Percentiles rank a stretch among this genome's conserved stretches.
Evolutionary conservation across 1,140 invertebrate species (phyloP).

Genomic region (Drosophila guanche): DNA sequence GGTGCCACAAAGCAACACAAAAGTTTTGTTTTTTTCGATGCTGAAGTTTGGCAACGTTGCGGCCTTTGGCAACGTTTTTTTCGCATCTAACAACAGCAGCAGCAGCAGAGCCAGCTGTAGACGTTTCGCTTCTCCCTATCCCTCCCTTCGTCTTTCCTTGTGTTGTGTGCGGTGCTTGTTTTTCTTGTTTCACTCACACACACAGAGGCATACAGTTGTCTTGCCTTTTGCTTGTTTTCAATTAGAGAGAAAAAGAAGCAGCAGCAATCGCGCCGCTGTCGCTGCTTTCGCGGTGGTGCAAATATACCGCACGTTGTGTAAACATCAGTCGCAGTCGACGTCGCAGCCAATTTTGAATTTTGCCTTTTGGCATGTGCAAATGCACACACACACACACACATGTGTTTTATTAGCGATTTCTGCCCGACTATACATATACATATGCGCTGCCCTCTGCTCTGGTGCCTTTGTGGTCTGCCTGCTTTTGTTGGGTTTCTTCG

Average conservation of each 20-base stretch:
- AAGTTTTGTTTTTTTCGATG: slow-evolving; percentile 29
- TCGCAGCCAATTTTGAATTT: slow-evolving; percentile 54
- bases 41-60: slow-evolving; percentile 69
- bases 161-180: slow-evolving; percentile 49
- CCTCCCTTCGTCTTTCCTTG: too few relatives aligned
- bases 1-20: slow-evolving; percentile 52
- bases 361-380: slow-evolving; percentile 8
- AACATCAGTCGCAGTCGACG: slow-evolving; percentile 58
- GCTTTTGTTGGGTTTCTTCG: slow-evolving; percentile 58
- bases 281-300: slow-evolving; percentile 42
- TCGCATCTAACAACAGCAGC: slow-evolving; percentile 65
- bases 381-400: too few relatives aligned
- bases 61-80: slow-evolving; percentile 34
- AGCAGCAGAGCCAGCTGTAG: slow-evolving; percentile 68
- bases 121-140: slow-evolving; percentile 15
- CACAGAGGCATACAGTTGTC: slow-evolving; percentile 28
- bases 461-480: slow-evolving; percentile 59
- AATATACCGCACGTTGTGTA: slow-evolving; percentile 75
- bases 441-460: slow-evolving; percentile 1
- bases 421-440: slow-evolving; percentile 1
- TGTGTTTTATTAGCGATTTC: slow-evolving; percentile 39
- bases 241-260: slow-evolving; percentile 70
- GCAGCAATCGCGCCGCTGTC: slow-evolving; percentile 35
- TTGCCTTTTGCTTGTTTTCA: slow-evolving; percentile 74
- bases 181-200: slow-evolving; percentile 62